Conservation (phyloP, 2,888 invertebrate genomes). For the Julus scanicus region DNA sequence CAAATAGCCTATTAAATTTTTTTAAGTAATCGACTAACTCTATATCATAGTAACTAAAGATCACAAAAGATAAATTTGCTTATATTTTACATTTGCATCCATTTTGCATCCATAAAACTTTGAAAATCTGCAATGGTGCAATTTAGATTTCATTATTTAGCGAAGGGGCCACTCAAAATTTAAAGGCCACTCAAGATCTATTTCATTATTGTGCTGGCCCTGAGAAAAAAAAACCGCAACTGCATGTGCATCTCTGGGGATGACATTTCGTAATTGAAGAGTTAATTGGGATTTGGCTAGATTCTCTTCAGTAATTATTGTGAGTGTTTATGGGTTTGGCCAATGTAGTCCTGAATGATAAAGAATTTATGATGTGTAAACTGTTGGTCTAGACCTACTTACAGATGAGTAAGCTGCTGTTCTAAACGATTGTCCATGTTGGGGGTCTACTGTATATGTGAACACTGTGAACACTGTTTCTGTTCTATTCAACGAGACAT, state of each 20-base stretch:
- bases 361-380: constrained; percentile 18
- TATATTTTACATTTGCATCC: no score
- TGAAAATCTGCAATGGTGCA: background rate
- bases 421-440: background rate
- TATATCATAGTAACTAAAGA: background rate
- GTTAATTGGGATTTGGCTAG: constrained; percentile 1
- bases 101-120: background rate
- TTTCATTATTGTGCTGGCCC: background rate
- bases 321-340: constrained; percentile 31
- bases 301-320: background rate
- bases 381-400: background rate
- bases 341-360: background rate
- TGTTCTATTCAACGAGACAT: background rate
- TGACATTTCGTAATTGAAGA: constrained; percentile 31
- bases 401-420: background rate
- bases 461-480: no score
- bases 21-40: background rate
- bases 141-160: background rate
- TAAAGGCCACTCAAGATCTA: background rate
- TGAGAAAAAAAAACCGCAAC: background rate
- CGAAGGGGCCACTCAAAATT: background rate
- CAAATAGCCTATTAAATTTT: background rate
- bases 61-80: background rate
- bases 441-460: background rate
- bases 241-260: background rate